These are phyloP conservation scores for Neodiprion lecontei DNA, from an alignment of 1,140 invertebrate genomes.

Conservation along the genomic window DNA sequence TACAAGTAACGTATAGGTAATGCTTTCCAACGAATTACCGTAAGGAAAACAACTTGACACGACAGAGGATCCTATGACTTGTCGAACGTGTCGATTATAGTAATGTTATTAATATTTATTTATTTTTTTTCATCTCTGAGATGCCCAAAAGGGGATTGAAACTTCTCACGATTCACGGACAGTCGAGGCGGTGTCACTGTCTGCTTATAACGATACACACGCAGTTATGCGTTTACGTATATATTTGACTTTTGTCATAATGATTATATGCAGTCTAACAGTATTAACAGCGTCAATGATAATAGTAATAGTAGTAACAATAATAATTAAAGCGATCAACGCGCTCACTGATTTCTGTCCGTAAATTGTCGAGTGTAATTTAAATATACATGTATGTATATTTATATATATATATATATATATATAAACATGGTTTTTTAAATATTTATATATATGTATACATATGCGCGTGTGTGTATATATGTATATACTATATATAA, in stretches of 20 bases:
- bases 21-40: no score
- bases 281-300: neutral
- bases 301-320: constrained; percentile 7
- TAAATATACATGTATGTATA: neutral
- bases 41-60: no score
- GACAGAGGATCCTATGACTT: neutral
- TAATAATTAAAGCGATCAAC: neutral
- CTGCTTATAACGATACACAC: no score
- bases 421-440: no score
- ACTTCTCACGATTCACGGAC: no score
- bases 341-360: neutral
- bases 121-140: no score
- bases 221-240: no score
- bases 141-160: no score
- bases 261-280: neutral
- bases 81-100: no score
- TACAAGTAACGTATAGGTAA: no score
- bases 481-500: neutral
- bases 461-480: neutral
- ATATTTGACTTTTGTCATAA: neutral
- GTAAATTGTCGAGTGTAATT: constrained; percentile 2
- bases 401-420: neutral
- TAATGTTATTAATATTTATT: neutral
- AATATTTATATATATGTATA: neutral
- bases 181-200: no score